Percentiles rank a stretch among this genome's conserved stretches.
Evolutionary conservation across 2,113 vertebrate genomes (phyloP).

Genomic region (Plectropomus leopardus): DNA sequence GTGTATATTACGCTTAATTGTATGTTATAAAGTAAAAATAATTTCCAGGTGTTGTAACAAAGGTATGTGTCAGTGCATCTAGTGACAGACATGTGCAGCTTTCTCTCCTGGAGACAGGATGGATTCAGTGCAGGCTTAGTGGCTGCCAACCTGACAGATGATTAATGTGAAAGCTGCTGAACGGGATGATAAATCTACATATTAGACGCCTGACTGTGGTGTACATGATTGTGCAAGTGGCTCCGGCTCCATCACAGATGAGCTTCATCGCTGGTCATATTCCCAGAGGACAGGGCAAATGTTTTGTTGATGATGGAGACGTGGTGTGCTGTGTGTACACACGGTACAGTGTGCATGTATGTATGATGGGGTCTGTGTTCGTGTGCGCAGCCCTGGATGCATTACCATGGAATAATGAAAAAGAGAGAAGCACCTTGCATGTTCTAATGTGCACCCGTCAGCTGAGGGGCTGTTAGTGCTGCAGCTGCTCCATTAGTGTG

Average conservation of each 20-base stretch:
- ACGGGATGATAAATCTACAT: slow-evolving; percentile 73
- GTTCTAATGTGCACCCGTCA: slow-evolving; percentile 72
- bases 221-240: slow-evolving; percentile 44
- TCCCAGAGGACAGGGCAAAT: slow-evolving; percentile 71
- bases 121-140: slow-evolving; percentile 45
- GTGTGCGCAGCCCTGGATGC: slow-evolving; percentile 19
- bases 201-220: slow-evolving; percentile 51
- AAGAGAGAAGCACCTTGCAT: slow-evolving; percentile 60
- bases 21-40: background rate
- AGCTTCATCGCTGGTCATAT: slow-evolving; percentile 37
- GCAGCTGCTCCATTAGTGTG: slow-evolving; percentile 70
- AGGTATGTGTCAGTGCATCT: background rate
- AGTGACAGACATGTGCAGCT: slow-evolving; percentile 32
- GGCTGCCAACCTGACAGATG: slow-evolving; percentile 56
- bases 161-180: slow-evolving; percentile 73
- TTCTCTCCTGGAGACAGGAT: slow-evolving; percentile 37
- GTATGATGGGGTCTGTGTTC: slow-evolving; percentile 9
- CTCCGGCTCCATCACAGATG: slow-evolving; percentile 39
- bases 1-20: background rate
- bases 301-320: slow-evolving; percentile 54
- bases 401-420: slow-evolving; percentile 70
- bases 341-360: background rate
- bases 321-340: background rate
- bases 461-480: slow-evolving; percentile 72
- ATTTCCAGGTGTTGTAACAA: background rate